Conservation (phyloP, 2,888 invertebrate species). For the Scaptomyza flava region DNA sequence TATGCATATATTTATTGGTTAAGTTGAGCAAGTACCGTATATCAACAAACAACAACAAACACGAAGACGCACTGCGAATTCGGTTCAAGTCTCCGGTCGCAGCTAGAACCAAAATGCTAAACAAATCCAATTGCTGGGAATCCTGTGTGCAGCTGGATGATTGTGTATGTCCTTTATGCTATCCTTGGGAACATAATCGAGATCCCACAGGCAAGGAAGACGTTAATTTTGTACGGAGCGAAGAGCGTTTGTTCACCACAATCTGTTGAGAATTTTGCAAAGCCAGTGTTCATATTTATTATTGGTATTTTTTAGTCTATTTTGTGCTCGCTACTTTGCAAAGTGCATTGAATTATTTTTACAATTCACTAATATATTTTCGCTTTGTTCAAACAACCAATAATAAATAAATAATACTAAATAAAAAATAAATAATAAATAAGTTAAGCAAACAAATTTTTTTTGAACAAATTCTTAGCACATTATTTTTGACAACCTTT, state of each 20-base stretch:
- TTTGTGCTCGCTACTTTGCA: conserved; percentile 9
- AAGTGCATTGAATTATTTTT: neutral
- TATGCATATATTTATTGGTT: neutral
- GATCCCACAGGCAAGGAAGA: conserved; percentile 21
- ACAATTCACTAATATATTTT: neutral
- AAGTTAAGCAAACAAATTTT: neutral
- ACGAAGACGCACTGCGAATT: conserved; percentile 44
- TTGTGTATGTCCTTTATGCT: conserved; percentile 37
- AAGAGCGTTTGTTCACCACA: conserved; percentile 9
- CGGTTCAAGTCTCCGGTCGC: conserved; percentile 21
- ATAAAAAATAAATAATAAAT: too few species aligned
- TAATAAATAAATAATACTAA: too few species aligned
- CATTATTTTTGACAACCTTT: neutral
- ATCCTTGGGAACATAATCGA: conserved; percentile 37
- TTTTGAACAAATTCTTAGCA: neutral
- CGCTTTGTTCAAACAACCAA: neutral
- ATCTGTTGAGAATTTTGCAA: conserved; percentile 19
- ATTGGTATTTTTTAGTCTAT: conserved; percentile 35
- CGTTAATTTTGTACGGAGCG: conserved; percentile 19
- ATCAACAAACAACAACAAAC: conserved; percentile 31
- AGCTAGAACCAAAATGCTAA: conserved; percentile 10
- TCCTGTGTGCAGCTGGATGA: conserved; percentile 26
- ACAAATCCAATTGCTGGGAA: conserved; percentile 15
- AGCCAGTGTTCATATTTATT: conserved; percentile 11
- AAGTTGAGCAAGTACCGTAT: conserved; percentile 24